Evolutionary conservation across 2,888 invertebrate species (phyloP).

Genomic region (Nomada ruficornis): DNA sequence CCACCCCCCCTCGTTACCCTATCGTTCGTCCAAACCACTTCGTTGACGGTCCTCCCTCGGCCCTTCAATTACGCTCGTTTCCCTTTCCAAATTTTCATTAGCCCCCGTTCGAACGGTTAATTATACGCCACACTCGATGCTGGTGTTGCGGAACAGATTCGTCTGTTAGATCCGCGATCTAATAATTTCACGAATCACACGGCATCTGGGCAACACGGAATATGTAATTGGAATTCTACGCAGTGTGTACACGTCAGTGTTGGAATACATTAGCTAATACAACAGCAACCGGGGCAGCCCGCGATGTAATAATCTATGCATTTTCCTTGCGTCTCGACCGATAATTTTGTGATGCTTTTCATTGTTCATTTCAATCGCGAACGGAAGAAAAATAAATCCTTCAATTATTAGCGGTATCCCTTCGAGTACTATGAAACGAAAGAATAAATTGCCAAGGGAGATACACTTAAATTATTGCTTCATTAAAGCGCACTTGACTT

Average conservation of each 20-base stretch:
- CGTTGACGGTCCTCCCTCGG: background rate
- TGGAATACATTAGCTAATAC: slow-evolving; percentile 51
- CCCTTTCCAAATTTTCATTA: slow-evolving; percentile 41
- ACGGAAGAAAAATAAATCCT: background rate
- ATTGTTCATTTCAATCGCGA: background rate
- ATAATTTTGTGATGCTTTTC: background rate
- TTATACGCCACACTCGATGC: background rate
- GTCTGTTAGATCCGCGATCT: slow-evolving; percentile 37
- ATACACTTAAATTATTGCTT: background rate
- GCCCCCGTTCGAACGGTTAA: background rate
- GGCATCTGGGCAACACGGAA: slow-evolving; percentile 31
- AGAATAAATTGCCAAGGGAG: background rate
- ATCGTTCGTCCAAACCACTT: background rate
- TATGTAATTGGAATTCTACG: slow-evolving; percentile 62
- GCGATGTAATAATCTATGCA: background rate
- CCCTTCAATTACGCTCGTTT: background rate
- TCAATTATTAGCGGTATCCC: background rate
- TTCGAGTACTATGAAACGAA: background rate
- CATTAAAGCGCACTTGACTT: background rate
- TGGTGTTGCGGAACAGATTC: background rate
- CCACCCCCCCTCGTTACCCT: background rate
- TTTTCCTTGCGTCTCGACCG: slow-evolving; percentile 38
- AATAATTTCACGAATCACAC: slow-evolving; percentile 62
- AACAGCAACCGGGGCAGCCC: slow-evolving; percentile 19
- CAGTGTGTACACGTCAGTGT: slow-evolving; percentile 22